Base-by-base conservation (phyloP, 2,888 invertebrate genomes). In the Campoletis raptor region DNA sequence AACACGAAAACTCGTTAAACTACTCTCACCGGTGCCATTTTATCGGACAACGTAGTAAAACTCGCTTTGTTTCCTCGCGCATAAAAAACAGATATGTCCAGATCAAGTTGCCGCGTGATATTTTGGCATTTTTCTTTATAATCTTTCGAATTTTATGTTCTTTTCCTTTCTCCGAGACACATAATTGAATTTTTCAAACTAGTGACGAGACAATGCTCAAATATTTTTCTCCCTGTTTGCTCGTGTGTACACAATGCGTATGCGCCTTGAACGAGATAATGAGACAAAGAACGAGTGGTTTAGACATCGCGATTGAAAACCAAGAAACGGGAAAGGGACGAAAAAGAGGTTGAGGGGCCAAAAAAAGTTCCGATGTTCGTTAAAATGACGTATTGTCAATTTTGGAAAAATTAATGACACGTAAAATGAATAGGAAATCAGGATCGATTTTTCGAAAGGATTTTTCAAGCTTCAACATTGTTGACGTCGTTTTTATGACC, bases 1-100 rank as follows among this genome's bases (percentile, higher is more conserved):
- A 21, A 54, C 40, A 77, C 52, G 72, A 81, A 73, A 86, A 86
- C 86, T 80, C 69, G 86, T 86, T 83, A 15, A 54, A 52, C 69
- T 37, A 64, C 81, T 82, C 67, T 69, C 64, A 24, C 77, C 40
- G 57, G 67, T 74, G 30, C 61, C 30, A 18, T 48, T 37, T 84
- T 64, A 64, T 70, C 74, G 36, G 37, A 15, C 42, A 52, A 69
- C 40, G 24, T 24, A 30, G 30, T 61, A n/a, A 48, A 81, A 72
- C 57, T 9, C 21, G 45, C 78, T 83, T 83, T 64, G 70, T 81
- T 81, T 79, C 36, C 36, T 69, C 24, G 21, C n/a, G 36, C 21
- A 64, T 10, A 10, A 18, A 30, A 18, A 48, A 30, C 36, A 64
- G 10, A 61, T 5, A 18, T 36, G 5, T 42, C 4, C 4, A 57